Conservation (phyloP, 1,140 invertebrate species). For the Watersipora subatra region DNA sequence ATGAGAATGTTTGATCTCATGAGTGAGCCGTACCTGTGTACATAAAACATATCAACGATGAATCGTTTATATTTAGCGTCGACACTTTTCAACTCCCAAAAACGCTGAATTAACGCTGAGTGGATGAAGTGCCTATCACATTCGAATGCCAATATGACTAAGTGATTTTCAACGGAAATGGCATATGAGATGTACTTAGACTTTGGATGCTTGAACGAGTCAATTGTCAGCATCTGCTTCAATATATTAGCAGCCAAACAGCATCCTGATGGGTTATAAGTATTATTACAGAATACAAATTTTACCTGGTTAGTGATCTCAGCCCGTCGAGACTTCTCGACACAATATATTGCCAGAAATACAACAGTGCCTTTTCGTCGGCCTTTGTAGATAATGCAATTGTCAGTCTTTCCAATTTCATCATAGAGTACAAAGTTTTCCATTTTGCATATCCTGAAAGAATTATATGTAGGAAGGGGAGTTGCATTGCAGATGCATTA, state of each 20-base stretch:
- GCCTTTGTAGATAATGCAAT: conserved; percentile 38
- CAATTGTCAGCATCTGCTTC: no score
- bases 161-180: no score
- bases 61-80: no score
- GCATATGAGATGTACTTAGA: no score
- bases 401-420: conserved; percentile 31
- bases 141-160: no score
- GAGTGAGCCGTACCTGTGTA: conserved; percentile 36
- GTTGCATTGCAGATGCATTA: neutral
- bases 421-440: conserved; percentile 43
- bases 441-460: conserved; percentile 16
- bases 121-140: no score
- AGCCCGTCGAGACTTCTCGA: conserved; percentile 36
- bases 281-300: no score
- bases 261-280: no score
- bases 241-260: no score
- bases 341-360: conserved; percentile 40
- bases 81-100: no score
- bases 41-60: conserved; percentile 1
- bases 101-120: no score
- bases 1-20: conserved; percentile 36
- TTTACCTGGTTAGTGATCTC: conserved; percentile 39
- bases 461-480: neutral
- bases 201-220: no score
- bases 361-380: conserved; percentile 38